These are phyloP conservation scores for Agrochola circellaris DNA, from an alignment of 2,888 invertebrate genomes.

Conservation along the genomic window DNA sequence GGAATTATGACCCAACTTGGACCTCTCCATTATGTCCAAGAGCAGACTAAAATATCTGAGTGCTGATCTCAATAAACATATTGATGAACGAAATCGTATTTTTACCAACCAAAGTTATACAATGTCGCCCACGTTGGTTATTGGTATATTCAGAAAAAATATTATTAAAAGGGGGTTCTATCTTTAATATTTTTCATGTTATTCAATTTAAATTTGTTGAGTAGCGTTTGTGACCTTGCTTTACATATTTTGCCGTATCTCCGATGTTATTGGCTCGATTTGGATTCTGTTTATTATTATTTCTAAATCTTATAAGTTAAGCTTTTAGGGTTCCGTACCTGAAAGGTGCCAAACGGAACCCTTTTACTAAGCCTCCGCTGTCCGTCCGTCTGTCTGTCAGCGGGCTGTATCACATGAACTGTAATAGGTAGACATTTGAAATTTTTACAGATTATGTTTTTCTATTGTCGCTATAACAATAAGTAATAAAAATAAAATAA, in stretches of 20 bases:
- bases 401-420: background rate
- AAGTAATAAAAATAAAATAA: background rate
- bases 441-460: background rate
- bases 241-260: too few relatives aligned
- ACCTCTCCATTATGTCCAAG: background rate
- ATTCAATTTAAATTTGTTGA: too few relatives aligned
- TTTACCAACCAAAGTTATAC: background rate
- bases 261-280: too few relatives aligned
- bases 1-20: slow-evolving; percentile 1
- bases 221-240: too few relatives aligned
- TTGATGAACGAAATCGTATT: background rate
- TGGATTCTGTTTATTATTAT: too few relatives aligned
- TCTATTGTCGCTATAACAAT: background rate
- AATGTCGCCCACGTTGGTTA: too few relatives aligned
- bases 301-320: too few relatives aligned
- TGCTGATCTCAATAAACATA: slow-evolving; percentile 1
- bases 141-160: too few relatives aligned
- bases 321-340: background rate
- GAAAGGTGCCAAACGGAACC: background rate
- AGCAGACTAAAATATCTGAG: background rate
- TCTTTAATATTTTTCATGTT: too few relatives aligned
- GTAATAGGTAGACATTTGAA: background rate
- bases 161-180: too few relatives aligned
- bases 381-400: background rate
- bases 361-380: background rate